Percentiles rank a stretch among this genome's conserved stretches.
Conservation (phyloP, 2,113 vertebrate genomes). For the Nymphicus hollandicus region DNA sequence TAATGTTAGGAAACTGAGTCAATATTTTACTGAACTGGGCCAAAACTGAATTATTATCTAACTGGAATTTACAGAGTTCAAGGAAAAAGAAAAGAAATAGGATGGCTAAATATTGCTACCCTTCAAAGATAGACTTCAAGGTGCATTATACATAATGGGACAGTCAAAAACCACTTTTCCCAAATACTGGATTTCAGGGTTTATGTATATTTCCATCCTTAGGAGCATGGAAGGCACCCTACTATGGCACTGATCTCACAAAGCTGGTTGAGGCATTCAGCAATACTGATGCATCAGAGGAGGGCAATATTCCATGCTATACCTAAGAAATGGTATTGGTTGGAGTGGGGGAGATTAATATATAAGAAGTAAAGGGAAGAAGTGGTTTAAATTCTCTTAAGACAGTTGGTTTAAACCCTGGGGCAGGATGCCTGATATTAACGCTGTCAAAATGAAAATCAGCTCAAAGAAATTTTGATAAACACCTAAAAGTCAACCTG, state of each 20-base stretch:
- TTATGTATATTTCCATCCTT: background rate
- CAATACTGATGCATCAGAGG: background rate
- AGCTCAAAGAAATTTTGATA: background rate
- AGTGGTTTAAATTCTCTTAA: background rate
- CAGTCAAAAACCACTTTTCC: background rate
- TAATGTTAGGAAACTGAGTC: background rate
- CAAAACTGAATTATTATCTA: background rate
- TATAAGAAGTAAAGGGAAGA: background rate
- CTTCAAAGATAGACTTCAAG: background rate
- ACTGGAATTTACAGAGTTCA: background rate
- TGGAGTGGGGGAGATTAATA: background rate
- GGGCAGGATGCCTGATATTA: background rate
- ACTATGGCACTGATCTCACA: background rate
- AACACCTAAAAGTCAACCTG: background rate
- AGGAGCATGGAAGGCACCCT: background rate
- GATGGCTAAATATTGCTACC: background rate
- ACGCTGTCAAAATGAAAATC: conserved; percentile 8
- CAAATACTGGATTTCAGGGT: background rate
- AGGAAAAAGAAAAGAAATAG: background rate
- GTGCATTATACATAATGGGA: background rate
- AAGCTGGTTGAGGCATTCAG: background rate
- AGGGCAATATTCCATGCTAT: background rate
- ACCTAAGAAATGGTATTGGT: background rate
- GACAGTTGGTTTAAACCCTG: background rate
- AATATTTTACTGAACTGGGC: background rate